Evolutionary conservation across 2,113 vertebrate species (phyloP).

Genomic region (Sisor rabdophorus): DNA sequence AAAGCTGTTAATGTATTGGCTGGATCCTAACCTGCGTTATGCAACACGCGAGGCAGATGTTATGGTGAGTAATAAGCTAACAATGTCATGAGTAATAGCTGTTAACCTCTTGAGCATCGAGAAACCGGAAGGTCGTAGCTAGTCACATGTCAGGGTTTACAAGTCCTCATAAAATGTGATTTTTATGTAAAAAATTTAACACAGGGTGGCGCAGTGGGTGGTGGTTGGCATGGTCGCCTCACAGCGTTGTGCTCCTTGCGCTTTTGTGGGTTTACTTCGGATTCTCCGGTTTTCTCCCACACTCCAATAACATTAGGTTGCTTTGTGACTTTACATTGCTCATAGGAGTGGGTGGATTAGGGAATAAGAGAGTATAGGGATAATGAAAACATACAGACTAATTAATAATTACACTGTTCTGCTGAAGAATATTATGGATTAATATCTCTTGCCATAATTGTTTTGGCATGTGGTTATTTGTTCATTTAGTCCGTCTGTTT

Average conservation of each 20-base stretch:
- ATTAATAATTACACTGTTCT: neutral
- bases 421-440: neutral
- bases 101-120: neutral
- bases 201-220: too few relatives aligned
- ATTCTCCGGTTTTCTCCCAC: too few relatives aligned
- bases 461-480: neutral
- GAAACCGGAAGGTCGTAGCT: neutral
- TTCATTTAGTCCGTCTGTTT: neutral
- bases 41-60: conserved; percentile 92
- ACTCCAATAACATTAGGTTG: too few relatives aligned
- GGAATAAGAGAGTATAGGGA: too few relatives aligned
- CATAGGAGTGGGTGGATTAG: too few relatives aligned
- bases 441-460: neutral
- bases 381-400: too few relatives aligned
- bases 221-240: too few relatives aligned
- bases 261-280: too few relatives aligned
- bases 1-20: conserved; percentile 96
- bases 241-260: too few relatives aligned
- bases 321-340: too few relatives aligned
- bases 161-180: too few relatives aligned
- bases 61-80: conserved; percentile 74
- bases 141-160: neutral
- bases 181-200: too few relatives aligned
- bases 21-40: conserved; percentile 92
- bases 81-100: neutral